Evolutionary conservation across 2,888 invertebrate species (phyloP).

Genomic region (Sminthurinus aureus): DNA sequence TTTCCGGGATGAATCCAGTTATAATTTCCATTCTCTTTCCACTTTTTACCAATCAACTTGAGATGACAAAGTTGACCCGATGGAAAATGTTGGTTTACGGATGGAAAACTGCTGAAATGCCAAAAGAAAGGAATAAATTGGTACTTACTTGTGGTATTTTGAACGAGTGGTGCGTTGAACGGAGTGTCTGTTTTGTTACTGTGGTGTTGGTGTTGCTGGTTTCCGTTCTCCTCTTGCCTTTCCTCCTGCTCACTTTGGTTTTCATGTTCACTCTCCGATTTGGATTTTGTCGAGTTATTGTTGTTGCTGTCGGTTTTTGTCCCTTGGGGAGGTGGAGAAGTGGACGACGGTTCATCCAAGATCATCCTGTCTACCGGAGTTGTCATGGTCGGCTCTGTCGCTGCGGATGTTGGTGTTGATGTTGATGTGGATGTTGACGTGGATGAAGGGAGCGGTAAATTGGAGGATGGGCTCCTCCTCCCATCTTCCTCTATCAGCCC

Average conservation of each 20-base stretch:
- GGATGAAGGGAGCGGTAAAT: not conserved
- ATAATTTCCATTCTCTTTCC: no score
- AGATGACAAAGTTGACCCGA: not conserved
- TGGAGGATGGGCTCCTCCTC: not conserved
- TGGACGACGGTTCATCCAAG: not conserved
- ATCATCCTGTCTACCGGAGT: not conserved
- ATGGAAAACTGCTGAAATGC: not conserved
- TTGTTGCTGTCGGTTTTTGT: not conserved
- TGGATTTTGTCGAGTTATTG: slow-evolving; percentile 11
- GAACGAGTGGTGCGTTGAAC: slow-evolving; percentile 28
- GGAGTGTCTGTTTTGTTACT: slow-evolving; percentile 18
- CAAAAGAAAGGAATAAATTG: not conserved
- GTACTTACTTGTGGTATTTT: slow-evolving; percentile 37
- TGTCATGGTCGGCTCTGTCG: not conserved
- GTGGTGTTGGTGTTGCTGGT: not conserved
- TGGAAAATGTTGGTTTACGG: no score
- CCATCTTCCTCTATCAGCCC: not conserved
- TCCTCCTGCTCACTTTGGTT: slow-evolving; percentile 12
- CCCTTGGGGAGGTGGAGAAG: not conserved
- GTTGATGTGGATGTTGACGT: not conserved
- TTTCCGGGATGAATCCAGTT: no score
- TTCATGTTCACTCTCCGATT: no score
- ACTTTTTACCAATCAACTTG: no score
- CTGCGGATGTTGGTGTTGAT: not conserved
- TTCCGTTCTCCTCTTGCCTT: not conserved